These are phyloP conservation scores for Asteroscopus sphinx DNA, from an alignment of 2,888 invertebrate genomes.

Conservation along the genomic window DNA sequence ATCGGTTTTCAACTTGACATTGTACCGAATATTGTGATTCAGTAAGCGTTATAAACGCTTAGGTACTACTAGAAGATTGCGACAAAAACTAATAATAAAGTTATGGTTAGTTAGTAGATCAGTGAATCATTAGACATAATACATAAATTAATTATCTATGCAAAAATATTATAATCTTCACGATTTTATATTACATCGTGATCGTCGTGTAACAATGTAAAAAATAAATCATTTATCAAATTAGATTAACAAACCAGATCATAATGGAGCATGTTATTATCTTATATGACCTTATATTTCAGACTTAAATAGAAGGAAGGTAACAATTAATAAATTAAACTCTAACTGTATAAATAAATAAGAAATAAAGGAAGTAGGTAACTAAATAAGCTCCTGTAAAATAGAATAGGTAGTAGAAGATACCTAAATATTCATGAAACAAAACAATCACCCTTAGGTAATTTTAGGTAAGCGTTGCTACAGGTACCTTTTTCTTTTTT, in stretches of 20 bases:
- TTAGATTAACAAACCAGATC: slow-evolving; percentile 15
- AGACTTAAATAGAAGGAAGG: not conserved
- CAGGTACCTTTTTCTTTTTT: too few species aligned
- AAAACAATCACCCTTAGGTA: too few species aligned
- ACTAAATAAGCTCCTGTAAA: too few species aligned
- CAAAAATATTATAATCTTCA: not conserved
- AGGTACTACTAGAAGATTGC: slow-evolving; percentile 16
- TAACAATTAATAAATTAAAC: too few species aligned
- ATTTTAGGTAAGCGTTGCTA: too few species aligned
- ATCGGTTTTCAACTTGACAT: slow-evolving; percentile 70
- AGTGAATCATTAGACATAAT: slow-evolving; percentile 1
- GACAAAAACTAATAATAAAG: slow-evolving; percentile 6
- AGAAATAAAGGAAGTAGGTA: too few species aligned
- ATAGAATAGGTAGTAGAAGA: too few species aligned
- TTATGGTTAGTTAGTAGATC: not conserved
- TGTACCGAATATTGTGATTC: slow-evolving; percentile 58
- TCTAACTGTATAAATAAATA: too few species aligned
- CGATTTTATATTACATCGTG: not conserved
- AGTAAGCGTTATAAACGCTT: slow-evolving; percentile 25
- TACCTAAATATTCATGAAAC: too few species aligned
- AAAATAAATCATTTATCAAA: slow-evolving; percentile 21
- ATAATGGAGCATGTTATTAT: slow-evolving; percentile 10
- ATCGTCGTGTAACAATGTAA: slow-evolving; percentile 7
- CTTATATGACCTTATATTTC: slow-evolving; percentile 11
- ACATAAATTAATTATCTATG: not conserved